phyloP scores from a whole-genome alignment of 2,888 invertebrate species.

The Mactromeris polynyma region DNA sequence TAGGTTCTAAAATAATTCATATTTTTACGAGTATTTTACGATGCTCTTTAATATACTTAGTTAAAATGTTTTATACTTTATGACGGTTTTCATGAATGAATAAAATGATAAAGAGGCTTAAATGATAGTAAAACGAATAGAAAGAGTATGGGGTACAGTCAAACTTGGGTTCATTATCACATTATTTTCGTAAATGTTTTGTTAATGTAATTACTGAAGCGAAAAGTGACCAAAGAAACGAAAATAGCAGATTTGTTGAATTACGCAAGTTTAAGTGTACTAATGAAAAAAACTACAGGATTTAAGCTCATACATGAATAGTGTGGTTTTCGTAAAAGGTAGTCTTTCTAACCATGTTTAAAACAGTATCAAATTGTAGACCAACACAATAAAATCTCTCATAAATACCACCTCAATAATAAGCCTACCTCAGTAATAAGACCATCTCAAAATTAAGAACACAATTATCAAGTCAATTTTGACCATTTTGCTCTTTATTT shows the following conservation, averaged over 20 bases:
- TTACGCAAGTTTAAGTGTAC: background rate
- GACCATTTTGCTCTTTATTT: too few species aligned
- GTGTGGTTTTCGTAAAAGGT: background rate
- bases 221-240: background rate
- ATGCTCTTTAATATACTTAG: slow-evolving; percentile 39
- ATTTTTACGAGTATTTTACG: slow-evolving; percentile 33
- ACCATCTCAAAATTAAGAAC: too few species aligned
- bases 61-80: slow-evolving; percentile 38
- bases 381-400: background rate
- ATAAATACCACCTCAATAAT: too few species aligned
- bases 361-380: background rate
- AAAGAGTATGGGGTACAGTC: background rate
- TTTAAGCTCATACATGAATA: background rate
- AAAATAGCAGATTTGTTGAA: background rate
- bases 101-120: slow-evolving; percentile 11
- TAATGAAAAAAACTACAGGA: background rate
- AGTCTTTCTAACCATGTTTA: background rate
- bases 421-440: too few species aligned
- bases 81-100: background rate
- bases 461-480: too few species aligned
- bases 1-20: slow-evolving; percentile 24
- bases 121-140: background rate
- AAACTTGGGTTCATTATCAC: background rate
- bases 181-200: background rate
- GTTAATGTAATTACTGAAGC: background rate